Percentiles rank a stretch among this genome's conserved stretches.
These are phyloP conservation scores for Ophion obscuratus DNA, from an alignment of 2,888 invertebrate species.

Conservation along the genomic window DNA sequence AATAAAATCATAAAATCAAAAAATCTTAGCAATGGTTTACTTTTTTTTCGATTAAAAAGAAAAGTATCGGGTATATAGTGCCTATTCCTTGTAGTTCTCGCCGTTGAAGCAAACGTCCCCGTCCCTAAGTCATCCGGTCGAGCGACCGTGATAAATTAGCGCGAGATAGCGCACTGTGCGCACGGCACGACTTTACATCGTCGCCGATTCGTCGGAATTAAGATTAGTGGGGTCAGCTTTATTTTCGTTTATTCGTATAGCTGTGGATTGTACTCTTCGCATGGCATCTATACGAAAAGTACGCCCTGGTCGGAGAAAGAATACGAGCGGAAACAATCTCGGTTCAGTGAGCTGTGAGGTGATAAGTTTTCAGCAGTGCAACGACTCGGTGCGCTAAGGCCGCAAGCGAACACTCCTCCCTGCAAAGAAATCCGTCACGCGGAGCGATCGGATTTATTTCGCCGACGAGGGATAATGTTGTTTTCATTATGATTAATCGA, in stretches of 20 bases:
- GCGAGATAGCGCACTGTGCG: constrained; percentile 4
- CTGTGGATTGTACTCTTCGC: constrained; percentile 9
- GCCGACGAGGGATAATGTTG: constrained; percentile 6
- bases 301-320: constrained; percentile 20
- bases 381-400: constrained; percentile 23
- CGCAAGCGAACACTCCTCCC: background rate
- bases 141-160: constrained; percentile 12
- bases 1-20: too few species aligned
- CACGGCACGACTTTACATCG: constrained; percentile 55
- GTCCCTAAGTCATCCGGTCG: constrained; percentile 13
- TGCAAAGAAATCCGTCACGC: constrained; percentile 24
- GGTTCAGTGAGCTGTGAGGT: constrained; percentile 61
- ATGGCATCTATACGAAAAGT: constrained; percentile 9
- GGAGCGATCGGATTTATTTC: constrained; percentile 59
- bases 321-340: constrained; percentile 67
- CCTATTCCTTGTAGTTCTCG: constrained; percentile 14
- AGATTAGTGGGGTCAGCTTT: constrained; percentile 67
- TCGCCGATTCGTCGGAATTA: constrained; percentile 65
- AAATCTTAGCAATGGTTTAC: too few species aligned
- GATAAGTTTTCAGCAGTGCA: constrained; percentile 64
- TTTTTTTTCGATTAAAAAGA: too few species aligned
- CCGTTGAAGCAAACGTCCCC: constrained; percentile 14
- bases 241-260: constrained; percentile 67
- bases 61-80: too few species aligned
- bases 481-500: constrained; percentile 65